Percentiles rank a stretch among this genome's conserved stretches.
These are phyloP conservation scores for Trematomus bernacchii DNA, from an alignment of 2,797 vertebrate species.

Conservation along the genomic window DNA sequence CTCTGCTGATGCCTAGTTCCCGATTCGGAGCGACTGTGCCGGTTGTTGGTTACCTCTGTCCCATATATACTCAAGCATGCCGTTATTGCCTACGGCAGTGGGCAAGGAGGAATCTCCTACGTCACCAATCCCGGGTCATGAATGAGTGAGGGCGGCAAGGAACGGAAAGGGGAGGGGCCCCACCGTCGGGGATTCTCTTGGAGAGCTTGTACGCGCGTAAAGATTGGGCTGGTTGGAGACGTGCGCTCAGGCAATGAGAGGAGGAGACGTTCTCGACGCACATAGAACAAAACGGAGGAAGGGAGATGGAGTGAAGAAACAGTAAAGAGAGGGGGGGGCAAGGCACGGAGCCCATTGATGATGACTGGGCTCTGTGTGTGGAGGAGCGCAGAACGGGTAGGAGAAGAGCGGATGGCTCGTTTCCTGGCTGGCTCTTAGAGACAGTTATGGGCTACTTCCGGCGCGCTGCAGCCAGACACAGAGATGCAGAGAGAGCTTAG, in stretches of 20 bases:
- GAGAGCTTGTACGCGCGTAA: conserved; percentile 78
- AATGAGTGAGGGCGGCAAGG: conserved; percentile 82
- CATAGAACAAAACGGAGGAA: conserved; percentile 58
- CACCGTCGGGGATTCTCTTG: conserved; percentile 74
- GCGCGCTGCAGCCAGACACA: conserved; percentile 62
- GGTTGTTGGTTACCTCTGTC: conserved; percentile 63
- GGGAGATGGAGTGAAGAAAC: conserved; percentile 46
- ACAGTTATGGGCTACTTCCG: conserved; percentile 81
- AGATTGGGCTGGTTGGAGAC: conserved; percentile 71
- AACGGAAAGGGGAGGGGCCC: conserved; percentile 82
- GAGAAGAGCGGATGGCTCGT: conserved; percentile 70
- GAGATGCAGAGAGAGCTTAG: conserved; percentile 37
- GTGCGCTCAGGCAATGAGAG: conserved; percentile 67
- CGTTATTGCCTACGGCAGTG: conserved; percentile 85
- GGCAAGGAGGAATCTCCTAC: conserved; percentile 87
- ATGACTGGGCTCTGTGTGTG: conserved; percentile 82
- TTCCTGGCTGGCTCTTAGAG: conserved; percentile 69
- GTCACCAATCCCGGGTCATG: conserved; percentile 84
- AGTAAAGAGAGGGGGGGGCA: conserved; percentile 55
- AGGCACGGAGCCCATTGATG: conserved; percentile 78
- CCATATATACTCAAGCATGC: conserved; percentile 82
- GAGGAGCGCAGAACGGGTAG: conserved; percentile 79
- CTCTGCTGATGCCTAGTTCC: conserved; percentile 90
- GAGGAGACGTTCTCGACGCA: conserved; percentile 76
- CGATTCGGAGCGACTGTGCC: conserved; percentile 87